These are phyloP conservation scores for Kradibia gibbosae DNA, from an alignment of 1,140 invertebrate species.

Conservation along the genomic window DNA sequence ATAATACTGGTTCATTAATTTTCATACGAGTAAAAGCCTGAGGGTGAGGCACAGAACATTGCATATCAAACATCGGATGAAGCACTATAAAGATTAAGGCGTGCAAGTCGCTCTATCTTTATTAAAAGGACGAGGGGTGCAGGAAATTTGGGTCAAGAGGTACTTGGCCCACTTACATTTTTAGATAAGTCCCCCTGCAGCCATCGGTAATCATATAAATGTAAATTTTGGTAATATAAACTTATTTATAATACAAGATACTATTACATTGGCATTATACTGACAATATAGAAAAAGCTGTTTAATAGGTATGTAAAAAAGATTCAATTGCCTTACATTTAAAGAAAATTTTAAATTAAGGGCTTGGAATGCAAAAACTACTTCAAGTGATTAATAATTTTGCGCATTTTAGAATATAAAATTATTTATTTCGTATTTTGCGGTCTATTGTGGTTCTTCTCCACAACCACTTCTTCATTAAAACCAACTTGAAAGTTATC, in stretches of 20 bases:
- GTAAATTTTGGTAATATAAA: not conserved
- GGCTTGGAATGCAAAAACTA: too few species aligned
- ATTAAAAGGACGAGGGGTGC: not conserved
- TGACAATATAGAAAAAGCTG: too few species aligned
- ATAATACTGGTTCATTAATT: conserved; percentile 37
- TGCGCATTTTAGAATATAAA: too few species aligned
- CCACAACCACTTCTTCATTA: not conserved
- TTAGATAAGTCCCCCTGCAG: not conserved
- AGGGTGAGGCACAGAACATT: not conserved
- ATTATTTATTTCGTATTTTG: too few species aligned
- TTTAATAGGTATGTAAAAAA: too few species aligned
- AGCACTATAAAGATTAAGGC: not conserved
- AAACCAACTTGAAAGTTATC: not conserved
- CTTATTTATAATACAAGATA: too few species aligned
- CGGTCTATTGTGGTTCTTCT: not conserved
- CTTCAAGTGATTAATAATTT: too few species aligned
- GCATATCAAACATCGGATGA: conserved; percentile 5
- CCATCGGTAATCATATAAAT: not conserved
- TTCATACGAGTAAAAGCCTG: not conserved
- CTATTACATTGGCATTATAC: too few species aligned
- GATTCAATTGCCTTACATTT: too few species aligned
- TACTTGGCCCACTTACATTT: conserved; percentile 32
- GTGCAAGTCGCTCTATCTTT: not conserved
- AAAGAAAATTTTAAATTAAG: too few species aligned
- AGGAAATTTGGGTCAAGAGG: conserved; percentile 30